These are phyloP conservation scores for Fistularia tabacaria DNA, from an alignment of 2,797 vertebrate genomes.

Conservation along the genomic window DNA sequence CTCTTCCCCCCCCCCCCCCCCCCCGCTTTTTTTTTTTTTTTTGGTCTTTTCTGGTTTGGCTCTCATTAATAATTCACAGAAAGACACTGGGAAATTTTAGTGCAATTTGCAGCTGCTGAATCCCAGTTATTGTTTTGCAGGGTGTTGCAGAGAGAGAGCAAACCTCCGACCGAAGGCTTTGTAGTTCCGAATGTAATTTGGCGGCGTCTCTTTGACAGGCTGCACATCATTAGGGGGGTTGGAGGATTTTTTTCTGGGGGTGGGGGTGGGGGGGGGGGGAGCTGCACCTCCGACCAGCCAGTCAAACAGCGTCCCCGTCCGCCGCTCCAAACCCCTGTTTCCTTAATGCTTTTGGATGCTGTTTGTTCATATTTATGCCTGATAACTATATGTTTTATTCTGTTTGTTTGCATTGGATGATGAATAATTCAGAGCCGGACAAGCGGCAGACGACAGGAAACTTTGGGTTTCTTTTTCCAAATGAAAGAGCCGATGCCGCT, in stretches of 20 bases:
- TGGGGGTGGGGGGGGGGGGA: background rate
- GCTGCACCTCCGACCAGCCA: slow-evolving; percentile 33
- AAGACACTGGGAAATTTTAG: slow-evolving; percentile 64
- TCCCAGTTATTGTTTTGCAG: slow-evolving; percentile 66
- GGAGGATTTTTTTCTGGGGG: background rate
- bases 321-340: slow-evolving; percentile 41
- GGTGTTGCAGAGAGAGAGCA: slow-evolving; percentile 45
- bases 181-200: slow-evolving; percentile 64
- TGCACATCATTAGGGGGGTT: slow-evolving; percentile 49
- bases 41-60: slow-evolving; percentile 53
- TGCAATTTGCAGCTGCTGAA: slow-evolving; percentile 73
- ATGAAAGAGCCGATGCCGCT: slow-evolving; percentile 12
- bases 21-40: slow-evolving; percentile 1
- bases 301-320: slow-evolving; percentile 55
- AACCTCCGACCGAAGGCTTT: slow-evolving; percentile 52
- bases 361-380: slow-evolving; percentile 65
- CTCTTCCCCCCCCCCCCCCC: slow-evolving; percentile 6
- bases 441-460: slow-evolving; percentile 45
- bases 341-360: slow-evolving; percentile 52
- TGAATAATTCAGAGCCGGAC: slow-evolving; percentile 61
- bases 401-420: slow-evolving; percentile 52
- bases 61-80: slow-evolving; percentile 73
- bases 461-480: slow-evolving; percentile 27
- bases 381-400: slow-evolving; percentile 64
- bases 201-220: slow-evolving; percentile 52